phyloP scores from a whole-genome alignment of 1,140 invertebrate species.

The Galleria mellonella region DNA sequence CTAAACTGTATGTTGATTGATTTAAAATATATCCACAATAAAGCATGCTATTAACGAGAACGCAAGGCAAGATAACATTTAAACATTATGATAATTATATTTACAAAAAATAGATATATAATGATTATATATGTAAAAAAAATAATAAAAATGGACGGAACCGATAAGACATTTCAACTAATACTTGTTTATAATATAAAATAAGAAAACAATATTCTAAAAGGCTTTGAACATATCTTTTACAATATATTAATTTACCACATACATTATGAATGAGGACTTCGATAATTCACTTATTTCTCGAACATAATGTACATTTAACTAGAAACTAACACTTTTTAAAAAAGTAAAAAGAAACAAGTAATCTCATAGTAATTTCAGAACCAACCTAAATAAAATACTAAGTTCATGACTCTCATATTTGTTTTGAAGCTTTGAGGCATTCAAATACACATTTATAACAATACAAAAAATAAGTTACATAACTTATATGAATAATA shows the following conservation, averaged over 20 bases:
- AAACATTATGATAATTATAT: slow-evolving; percentile 29
- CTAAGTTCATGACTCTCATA: slow-evolving; percentile 33
- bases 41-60: slow-evolving; percentile 16
- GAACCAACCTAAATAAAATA: slow-evolving; percentile 38
- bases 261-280: slow-evolving; percentile 6
- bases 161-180: slow-evolving; percentile 49
- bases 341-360: slow-evolving; percentile 64
- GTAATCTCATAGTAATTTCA: slow-evolving; percentile 72
- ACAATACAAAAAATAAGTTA: slow-evolving; percentile 58
- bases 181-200: slow-evolving; percentile 15
- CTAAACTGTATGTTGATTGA: slow-evolving; percentile 66
- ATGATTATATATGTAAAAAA: slow-evolving; percentile 32
- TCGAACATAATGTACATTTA: slow-evolving; percentile 1
- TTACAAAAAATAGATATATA: slow-evolving; percentile 23
- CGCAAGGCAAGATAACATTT: slow-evolving; percentile 3
- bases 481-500: slow-evolving; percentile 33
- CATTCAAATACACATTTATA: slow-evolving; percentile 26
- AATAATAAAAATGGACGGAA: slow-evolving; percentile 60
- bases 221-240: slow-evolving; percentile 31
- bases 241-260: slow-evolving; percentile 26
- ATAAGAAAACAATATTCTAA: slow-evolving; percentile 15
- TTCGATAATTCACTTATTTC: neutral
- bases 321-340: slow-evolving; percentile 43
- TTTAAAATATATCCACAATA: slow-evolving; percentile 33
- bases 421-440: slow-evolving; percentile 26